Base-by-base conservation (phyloP, 2,113 vertebrate genomes). In the Chamaetylas fuelleborni region DNA sequence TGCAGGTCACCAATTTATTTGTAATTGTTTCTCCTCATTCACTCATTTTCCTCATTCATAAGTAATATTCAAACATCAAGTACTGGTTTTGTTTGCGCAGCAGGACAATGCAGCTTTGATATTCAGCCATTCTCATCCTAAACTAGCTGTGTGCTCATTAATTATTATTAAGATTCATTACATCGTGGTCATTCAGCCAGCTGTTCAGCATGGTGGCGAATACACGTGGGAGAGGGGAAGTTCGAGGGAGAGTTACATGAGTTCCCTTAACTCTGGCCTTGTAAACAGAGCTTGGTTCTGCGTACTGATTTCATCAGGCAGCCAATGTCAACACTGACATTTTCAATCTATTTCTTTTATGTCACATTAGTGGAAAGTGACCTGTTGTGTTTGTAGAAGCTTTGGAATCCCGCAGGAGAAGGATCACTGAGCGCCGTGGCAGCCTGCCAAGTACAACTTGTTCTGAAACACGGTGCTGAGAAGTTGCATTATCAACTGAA, bases 331-430 rank as follows among this genome's bases (percentile, higher is more conserved):
- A 92, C 86, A 79, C 65, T 76, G 91, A 94, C 71, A 95, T 96
- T 97, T 95, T 94, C 81, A 93, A 36, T 93, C 70, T 94, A 76
- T 97, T 93, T 96, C 88, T 95, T 95, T 97, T 95, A 88, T 96
- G 81, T 96, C 81, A 34, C 95, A 80, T 86, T 96, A 96, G 82
- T 74, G 69, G 86, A 61, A 96, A 97, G 95, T 95, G 94, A 96
- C 72, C 97, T 96, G 86, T 78, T 96, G 87, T 97, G 80, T 97
- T 94, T 97, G 88, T 96, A 95, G 92, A 96, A 94, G 95, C 91
- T 95, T 60, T 96, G 93, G 96, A 96, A 95, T 97, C 96, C 95
- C n/a, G 5, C 78, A 86, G 88, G 96, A 95, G 96, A 94, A 96
- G 94, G 90, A 97, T 97, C 93, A 77, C 51, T 97, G 90, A 80